Evolutionary conservation across 92 coral and sea anemone species (phyloP).

Genomic region (Siderastrea siderea): DNA sequence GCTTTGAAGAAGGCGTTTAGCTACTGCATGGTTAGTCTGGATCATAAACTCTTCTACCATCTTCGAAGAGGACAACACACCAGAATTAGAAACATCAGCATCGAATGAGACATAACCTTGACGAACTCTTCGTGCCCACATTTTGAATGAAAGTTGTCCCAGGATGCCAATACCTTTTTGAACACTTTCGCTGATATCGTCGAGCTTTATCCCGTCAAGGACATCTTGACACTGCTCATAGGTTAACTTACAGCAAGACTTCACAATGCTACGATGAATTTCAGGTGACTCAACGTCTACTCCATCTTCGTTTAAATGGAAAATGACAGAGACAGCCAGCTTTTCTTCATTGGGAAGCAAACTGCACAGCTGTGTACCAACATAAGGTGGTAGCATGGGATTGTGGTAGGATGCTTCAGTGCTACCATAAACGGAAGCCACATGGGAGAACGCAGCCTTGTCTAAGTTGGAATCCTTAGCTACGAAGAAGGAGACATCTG

Average conservation of each 20-base stretch:
- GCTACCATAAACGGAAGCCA: slow-evolving; percentile 80
- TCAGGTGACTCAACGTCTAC: slow-evolving; percentile 61
- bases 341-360: slow-evolving; percentile 83
- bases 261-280: slow-evolving; percentile 84
- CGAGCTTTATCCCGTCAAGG: slow-evolving; percentile 46
- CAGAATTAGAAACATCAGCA: slow-evolving; percentile 21
- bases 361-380: slow-evolving; percentile 84
- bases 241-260: slow-evolving; percentile 79
- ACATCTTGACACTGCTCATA: slow-evolving; percentile 89
- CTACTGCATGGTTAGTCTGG: slow-evolving; percentile 82
- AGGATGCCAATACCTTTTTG: slow-evolving; percentile 65
- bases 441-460: slow-evolving; percentile 80
- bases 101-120: slow-evolving; percentile 54
- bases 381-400: slow-evolving; percentile 83
- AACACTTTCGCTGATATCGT: slow-evolving; percentile 55
- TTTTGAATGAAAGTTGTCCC: slow-evolving; percentile 75
- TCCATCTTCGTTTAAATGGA: slow-evolving; percentile 78
- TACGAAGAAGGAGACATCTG: slow-evolving; percentile 92
- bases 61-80: slow-evolving; percentile 54
- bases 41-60: slow-evolving; percentile 93
- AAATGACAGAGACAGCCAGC: slow-evolving; percentile 84
- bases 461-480: slow-evolving; percentile 78
- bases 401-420: slow-evolving; percentile 50
- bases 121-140: slow-evolving; percentile 87
- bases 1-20: slow-evolving; percentile 65